These are phyloP conservation scores for Gymnoscopelus microlampas DNA, from an alignment of 2,797 vertebrate species.

Conservation along the genomic window DNA sequence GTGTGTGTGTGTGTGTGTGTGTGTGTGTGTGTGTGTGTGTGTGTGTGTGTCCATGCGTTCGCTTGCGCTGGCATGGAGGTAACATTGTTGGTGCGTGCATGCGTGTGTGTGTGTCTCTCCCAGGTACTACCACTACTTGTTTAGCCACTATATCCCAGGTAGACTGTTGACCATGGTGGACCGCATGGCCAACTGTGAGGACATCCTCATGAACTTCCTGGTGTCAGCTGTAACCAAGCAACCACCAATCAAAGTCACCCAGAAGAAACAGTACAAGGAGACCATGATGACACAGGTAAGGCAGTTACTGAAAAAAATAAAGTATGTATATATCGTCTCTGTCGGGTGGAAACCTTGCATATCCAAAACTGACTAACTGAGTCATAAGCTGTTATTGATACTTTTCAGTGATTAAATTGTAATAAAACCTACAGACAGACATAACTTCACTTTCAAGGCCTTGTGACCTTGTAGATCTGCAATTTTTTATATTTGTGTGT, in stretches of 20 bases:
- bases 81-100: too few species aligned
- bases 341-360: too few species aligned
- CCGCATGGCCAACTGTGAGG: constrained; percentile 84
- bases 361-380: too few species aligned
- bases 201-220: constrained; percentile 92
- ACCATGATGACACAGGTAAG: constrained; percentile 79
- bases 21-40: not conserved
- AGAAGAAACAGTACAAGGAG: constrained; percentile 86
- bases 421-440: too few species aligned
- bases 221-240: constrained; percentile 89
- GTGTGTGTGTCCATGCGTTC: constrained; percentile 8
- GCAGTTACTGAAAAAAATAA: not conserved
- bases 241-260: constrained; percentile 92
- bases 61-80: too few species aligned
- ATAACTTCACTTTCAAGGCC: too few species aligned
- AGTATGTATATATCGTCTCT: too few species aligned
- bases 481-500: too few species aligned
- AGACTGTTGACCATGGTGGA: constrained; percentile 84
- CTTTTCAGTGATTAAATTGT: too few species aligned
- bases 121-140: constrained; percentile 93
- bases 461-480: too few species aligned
- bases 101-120: not conserved
- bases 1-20: not conserved
- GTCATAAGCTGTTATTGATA: not conserved
- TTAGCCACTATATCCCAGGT: constrained; percentile 83